These are phyloP conservation scores for Sicus ferrugineus DNA, from an alignment of 2,888 invertebrate species.

Conservation along the genomic window DNA sequence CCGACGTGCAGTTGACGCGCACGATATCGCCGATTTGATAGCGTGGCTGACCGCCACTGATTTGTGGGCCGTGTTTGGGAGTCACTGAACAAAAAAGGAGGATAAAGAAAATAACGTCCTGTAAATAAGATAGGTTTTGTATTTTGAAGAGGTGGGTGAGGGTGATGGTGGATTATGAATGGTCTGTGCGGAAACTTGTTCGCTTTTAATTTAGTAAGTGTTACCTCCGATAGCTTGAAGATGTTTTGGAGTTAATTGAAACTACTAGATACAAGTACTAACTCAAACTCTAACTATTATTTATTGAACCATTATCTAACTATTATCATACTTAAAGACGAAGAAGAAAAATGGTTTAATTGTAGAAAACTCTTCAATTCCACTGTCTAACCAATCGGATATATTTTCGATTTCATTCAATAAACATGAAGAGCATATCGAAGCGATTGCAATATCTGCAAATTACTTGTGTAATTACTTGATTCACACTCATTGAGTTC, in stretches of 20 bases:
- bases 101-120: not conserved
- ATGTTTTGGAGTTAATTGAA: too few species aligned
- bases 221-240: too few species aligned
- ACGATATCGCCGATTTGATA: constrained; percentile 85
- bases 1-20: constrained; percentile 85
- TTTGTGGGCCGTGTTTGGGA: constrained; percentile 82
- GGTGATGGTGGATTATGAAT: not conserved
- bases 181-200: too few species aligned
- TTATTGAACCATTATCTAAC: too few species aligned
- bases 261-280: too few species aligned
- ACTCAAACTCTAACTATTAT: too few species aligned
- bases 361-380: too few species aligned
- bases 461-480: constrained; percentile 30
- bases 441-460: constrained; percentile 26
- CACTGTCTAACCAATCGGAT: too few species aligned
- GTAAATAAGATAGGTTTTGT: not conserved
- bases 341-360: not conserved
- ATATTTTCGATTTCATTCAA: constrained; percentile 24
- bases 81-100: constrained; percentile 70
- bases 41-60: constrained; percentile 79
- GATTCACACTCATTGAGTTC: constrained; percentile 12
- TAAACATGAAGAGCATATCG: too few species aligned
- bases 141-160: not conserved
- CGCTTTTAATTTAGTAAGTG: too few species aligned
- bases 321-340: too few species aligned